Base-by-base conservation (phyloP, 1,140 invertebrate genomes). In the Drosophila elegans region DNA sequence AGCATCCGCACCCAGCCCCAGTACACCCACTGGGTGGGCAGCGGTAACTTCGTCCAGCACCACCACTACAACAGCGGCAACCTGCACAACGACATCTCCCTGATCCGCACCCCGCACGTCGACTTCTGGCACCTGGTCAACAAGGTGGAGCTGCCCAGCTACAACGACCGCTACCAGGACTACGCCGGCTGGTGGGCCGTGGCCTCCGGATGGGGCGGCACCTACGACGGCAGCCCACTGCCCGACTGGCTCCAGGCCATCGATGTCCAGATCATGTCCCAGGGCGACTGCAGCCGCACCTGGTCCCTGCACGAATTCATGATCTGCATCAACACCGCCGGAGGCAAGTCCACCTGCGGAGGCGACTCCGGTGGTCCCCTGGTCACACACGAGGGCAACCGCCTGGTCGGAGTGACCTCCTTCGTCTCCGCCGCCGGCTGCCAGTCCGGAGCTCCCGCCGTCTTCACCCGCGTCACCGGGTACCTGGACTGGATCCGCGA, bases 361-460 rank as follows among this genome's bases (percentile, higher is more conserved):
- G 94, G 94, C 56, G 94, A 94, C 91, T 94, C 93, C 59, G 94
- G 94, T 57, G 94, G 94, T 32, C 93, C 93, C 11, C 73, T 94
- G 57, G 91, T 93, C 2, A 55, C 44, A 27, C 42, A 61, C 13
- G 63, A 80, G 13, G 60, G 80, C 36, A 57, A 62, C 52, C 67
- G 72, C 38, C 54, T 81, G 42, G 67, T 71, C 13, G 67, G 67
- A 64, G 57, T 79, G 55, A 36, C 79, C 63, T 75, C 76, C 54
- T 63, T 46, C 27, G 78, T 34, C 6, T 67, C 67, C 10, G 38
- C n/a, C 9, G 34, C 48, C 21, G 85, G 85, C 48, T 90, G 86
- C 51, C 38, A 75, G 63, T 32, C 62, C 5, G 93, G 93, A 16
- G 81, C 74, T 39, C 94, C 94, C 29, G 91, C 92, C 49, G 94